Base-by-base conservation (phyloP, 2,888 invertebrate species). In the Cephus sareptanus region DNA sequence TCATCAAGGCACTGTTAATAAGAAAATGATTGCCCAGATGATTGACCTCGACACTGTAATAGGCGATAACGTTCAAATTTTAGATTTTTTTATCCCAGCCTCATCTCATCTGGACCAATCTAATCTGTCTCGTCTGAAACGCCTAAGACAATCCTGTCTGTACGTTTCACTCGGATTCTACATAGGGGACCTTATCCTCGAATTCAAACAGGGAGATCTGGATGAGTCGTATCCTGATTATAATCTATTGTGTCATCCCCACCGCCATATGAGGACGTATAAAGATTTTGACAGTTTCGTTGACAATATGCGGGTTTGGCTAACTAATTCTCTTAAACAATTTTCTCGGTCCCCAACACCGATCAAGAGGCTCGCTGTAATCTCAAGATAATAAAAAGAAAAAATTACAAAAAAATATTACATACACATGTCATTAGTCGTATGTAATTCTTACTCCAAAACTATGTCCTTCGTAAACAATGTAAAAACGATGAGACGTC, bases 181-280 rank as follows among this genome's bases (percentile, higher is more conserved):
- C 33, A 71, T 71, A 71, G 71, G 71, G 31, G 71, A 71, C 71
- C 56, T 13, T 34, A 71, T 71, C 71, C 71, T 71, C 33, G 71
- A 34, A 71, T 23, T 31, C 71, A 71, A 34, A 71, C 71, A 71
- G 71, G 71, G 71, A 31, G 33, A 13, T 34, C 31, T 71, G 33
- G 34, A 79, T 76, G 81, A 82, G 69, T 78, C 74, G 85, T 83
- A 82, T 85, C 84, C 85, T 85, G 83, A 85, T 87, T 85, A 83
- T 77, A 77, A 77, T 74, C 79, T 81, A 86, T 85, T 83, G 83
- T 83, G 76, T 79, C 76, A 68, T 34, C 56, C 69, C 69, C 76
- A 69, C 34, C 73, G 69, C 2, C 56, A 23, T 56, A 23, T 2
- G 56, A 56, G 56, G 56, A 56, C 56, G 56, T 56, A 56, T 56